These are phyloP conservation scores for Lutjanus argentimaculatus DNA, from an alignment of 2,797 vertebrate species.

Conservation along the genomic window DNA sequence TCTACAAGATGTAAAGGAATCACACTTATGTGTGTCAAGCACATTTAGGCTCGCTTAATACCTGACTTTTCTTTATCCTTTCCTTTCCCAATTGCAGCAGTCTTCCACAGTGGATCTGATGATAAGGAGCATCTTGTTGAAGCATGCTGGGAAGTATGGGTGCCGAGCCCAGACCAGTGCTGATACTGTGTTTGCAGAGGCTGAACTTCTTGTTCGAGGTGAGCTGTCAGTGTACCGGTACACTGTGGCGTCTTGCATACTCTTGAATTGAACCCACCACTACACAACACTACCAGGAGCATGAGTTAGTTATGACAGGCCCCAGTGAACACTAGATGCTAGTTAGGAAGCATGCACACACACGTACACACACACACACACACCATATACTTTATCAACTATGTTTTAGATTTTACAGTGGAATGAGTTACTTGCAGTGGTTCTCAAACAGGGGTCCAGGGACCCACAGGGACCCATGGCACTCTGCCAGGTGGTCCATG, in stretches of 20 bases:
- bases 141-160: slow-evolving; percentile 96
- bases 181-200: slow-evolving; percentile 92
- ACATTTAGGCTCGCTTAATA: slow-evolving; percentile 73
- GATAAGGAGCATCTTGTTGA: slow-evolving; percentile 98
- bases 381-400: no score
- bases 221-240: slow-evolving; percentile 74
- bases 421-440: no score
- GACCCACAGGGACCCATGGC: no score
- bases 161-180: slow-evolving; percentile 96
- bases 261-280: slow-evolving; percentile 18
- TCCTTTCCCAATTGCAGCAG: slow-evolving; percentile 87
- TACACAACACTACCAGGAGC: neutral
- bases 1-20: slow-evolving; percentile 71
- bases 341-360: no score
- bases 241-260: slow-evolving; percentile 15
- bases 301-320: no score
- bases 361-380: no score
- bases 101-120: slow-evolving; percentile 97
- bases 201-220: slow-evolving; percentile 97
- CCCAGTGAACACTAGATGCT: no score
- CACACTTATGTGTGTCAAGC: slow-evolving; percentile 63
- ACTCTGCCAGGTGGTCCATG: no score
- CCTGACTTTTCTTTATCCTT: slow-evolving; percentile 44
- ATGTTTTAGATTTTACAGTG: no score
- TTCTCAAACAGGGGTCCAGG: no score